phyloP scores from a whole-genome alignment of 2,113 vertebrate genomes.

The Limanda limanda region DNA sequence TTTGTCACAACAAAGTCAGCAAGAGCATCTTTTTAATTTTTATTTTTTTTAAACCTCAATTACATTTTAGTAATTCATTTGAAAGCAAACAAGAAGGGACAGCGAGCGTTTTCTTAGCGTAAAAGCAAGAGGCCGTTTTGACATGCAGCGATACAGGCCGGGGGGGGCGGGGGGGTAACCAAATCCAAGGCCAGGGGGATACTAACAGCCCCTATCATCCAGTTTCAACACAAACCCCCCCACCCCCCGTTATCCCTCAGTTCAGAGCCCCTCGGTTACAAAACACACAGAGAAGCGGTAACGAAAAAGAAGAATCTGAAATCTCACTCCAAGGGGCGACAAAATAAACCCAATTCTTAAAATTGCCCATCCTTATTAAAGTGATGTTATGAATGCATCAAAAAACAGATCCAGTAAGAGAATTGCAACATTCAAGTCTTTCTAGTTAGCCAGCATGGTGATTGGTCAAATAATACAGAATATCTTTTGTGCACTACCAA shows the following conservation, averaged over 20 bases:
- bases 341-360: constrained; percentile 33
- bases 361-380: constrained; percentile 43
- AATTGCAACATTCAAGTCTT: constrained; percentile 72
- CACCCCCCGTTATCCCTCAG: constrained; percentile 12
- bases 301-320: constrained; percentile 33
- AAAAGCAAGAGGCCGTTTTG: constrained; percentile 75
- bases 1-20: constrained; percentile 83
- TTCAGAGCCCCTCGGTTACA: constrained; percentile 33
- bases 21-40: constrained; percentile 65
- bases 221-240: constrained; percentile 34
- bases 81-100: constrained; percentile 75
- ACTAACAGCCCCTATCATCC: constrained; percentile 36
- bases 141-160: constrained; percentile 78
- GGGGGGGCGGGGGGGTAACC: constrained; percentile 44
- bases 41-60: constrained; percentile 42
- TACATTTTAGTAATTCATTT: constrained; percentile 66
- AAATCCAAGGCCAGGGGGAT: constrained; percentile 58
- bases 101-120: constrained; percentile 64
- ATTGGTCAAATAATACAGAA: constrained; percentile 63
- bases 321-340: constrained; percentile 41
- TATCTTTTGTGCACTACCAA: constrained; percentile 31
- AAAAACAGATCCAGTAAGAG: constrained; percentile 40
- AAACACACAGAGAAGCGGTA: constrained; percentile 57
- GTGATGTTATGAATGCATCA: constrained; percentile 35
- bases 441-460: constrained; percentile 70